phyloP scores from a whole-genome alignment of 2,113 vertebrate genomes.

The Oxygymnocypris stewartii region DNA sequence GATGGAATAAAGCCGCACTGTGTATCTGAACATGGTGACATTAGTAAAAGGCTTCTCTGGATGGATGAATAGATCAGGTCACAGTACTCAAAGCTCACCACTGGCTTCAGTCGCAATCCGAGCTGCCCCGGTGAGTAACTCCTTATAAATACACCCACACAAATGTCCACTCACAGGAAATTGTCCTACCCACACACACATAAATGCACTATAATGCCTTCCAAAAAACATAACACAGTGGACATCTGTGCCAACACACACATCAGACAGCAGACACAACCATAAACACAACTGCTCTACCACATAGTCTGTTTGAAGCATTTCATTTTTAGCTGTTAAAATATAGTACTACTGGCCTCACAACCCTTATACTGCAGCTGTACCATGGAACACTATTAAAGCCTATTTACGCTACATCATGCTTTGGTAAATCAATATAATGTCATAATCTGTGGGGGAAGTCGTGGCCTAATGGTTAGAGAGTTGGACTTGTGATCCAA shows the following conservation, averaged over 20 bases:
- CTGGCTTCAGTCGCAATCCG: slow-evolving; percentile 37
- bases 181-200: background rate
- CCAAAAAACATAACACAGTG: background rate
- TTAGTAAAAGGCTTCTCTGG: slow-evolving; percentile 34
- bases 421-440: background rate
- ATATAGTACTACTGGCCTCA: background rate
- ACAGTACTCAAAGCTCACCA: background rate
- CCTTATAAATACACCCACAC: slow-evolving; percentile 39
- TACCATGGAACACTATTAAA: background rate
- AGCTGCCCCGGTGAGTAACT: slow-evolving; percentile 16
- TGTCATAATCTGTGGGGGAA: background rate
- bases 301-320: background rate
- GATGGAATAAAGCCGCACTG: background rate
- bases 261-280: background rate
- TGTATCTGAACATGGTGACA: slow-evolving; percentile 17
- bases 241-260: background rate
- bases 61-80: slow-evolving; percentile 11
- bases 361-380: background rate
- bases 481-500: too few species aligned
- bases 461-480: too few species aligned
- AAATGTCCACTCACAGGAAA: slow-evolving; percentile 21
- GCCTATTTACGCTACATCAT: background rate
- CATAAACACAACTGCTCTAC: background rate
- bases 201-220: background rate
- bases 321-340: background rate